A percentile compares a stretch with the other conserved stretches of the same genome.
phyloP scores from a whole-genome alignment of 2,888 invertebrate species.

The Chydorus sphaericus region DNA sequence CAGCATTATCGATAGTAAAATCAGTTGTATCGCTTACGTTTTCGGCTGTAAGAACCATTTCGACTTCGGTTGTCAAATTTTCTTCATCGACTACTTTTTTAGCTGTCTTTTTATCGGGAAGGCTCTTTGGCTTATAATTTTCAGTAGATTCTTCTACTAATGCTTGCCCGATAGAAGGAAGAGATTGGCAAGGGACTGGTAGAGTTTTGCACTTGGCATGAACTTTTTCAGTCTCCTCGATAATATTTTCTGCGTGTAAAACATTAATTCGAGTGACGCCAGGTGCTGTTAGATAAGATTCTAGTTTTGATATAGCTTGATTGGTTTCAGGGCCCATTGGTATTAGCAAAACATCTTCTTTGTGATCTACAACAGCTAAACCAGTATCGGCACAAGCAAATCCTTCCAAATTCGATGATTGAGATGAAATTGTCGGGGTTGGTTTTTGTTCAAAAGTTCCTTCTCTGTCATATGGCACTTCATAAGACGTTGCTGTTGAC shows the following conservation, averaged over 20 bases:
- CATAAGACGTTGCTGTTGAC: neutral
- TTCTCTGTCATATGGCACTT: neutral
- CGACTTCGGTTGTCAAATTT: conserved; percentile 35
- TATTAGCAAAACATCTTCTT: neutral
- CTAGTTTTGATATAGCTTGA: neutral
- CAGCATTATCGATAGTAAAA: conserved; percentile 24
- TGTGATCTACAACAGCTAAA: neutral
- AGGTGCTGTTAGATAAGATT: neutral
- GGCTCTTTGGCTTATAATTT: conserved; percentile 29
- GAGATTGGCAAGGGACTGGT: neutral
- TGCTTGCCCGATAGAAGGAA: conserved; percentile 32
- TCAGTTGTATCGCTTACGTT: conserved; percentile 37
- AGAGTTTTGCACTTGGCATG: neutral
- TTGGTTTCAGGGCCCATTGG: neutral
- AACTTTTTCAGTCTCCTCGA: neutral
- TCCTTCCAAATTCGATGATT: neutral
- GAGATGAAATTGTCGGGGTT: neutral
- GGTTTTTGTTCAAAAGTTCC: neutral
- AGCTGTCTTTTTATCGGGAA: conserved; percentile 32
- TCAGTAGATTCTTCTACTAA: conserved; percentile 39
- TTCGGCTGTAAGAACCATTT: conserved; percentile 33
- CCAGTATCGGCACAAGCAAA: neutral
- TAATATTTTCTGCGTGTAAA: neutral
- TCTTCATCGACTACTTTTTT: conserved; percentile 30
- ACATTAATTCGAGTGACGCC: neutral